Base-by-base conservation (phyloP, 2,888 invertebrate species). In the Trichopria drosophilae region DNA sequence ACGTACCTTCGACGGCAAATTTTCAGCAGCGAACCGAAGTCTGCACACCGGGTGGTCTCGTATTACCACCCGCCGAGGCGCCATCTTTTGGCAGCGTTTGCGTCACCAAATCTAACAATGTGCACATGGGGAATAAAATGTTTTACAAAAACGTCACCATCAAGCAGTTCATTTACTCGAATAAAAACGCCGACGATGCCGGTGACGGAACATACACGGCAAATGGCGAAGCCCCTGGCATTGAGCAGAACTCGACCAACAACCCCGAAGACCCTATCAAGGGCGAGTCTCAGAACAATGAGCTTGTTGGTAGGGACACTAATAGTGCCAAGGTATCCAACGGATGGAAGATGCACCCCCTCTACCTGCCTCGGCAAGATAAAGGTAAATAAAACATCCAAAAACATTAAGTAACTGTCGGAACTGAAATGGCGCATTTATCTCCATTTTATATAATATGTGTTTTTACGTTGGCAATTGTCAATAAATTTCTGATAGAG, bases 141-240 rank as follows among this genome's bases (percentile, higher is more conserved):
- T 84, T 84, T 65, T 88, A 87, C 66, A 84, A 88, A 67, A 88
- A 88, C 5, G 87, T 89, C 12, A 86, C 84, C 23, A 88, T 89
- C 60, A 87, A 87, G 67, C 87, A 88, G 69, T 80, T 87, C 57
- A 78, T 87, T 46, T 82, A 85, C 13, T 71, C 20, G n/a, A n/a
- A n/a, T n/a, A n/a, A n/a, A n/a, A n/a, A n/a, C n/a, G n/a, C n/a
- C n/a, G n/a, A 23, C 9, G 48, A 49, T 34, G 45, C 55, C 3
- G 40, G 29, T 29, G 16, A 9, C 13, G 29, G 29, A 28, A 41
- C 28, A 13, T 29, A 43, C 6, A 32, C 4, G 4, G 23, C 28
- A 2, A 18, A 18, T 16, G 26, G 4, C 10, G n/a, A 26, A 40
- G 22, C 22, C 26, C 20, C 7, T n/a, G n/a, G n/a, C n/a, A n/a